These are phyloP conservation scores for Brachyistius frenatus DNA, from an alignment of 2,113 vertebrate species.

Conservation along the genomic window DNA sequence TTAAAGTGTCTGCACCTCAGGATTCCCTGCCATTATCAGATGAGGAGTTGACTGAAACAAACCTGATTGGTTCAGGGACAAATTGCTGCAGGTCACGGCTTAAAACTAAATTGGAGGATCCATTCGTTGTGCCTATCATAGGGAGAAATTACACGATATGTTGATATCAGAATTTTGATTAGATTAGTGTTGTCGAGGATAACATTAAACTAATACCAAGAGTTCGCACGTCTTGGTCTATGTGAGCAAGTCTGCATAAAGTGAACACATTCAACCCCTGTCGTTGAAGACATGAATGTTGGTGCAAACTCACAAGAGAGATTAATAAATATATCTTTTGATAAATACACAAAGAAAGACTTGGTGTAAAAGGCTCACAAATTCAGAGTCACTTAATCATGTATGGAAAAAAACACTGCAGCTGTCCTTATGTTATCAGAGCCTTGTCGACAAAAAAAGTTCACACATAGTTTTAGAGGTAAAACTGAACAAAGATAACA, in stretches of 20 bases:
- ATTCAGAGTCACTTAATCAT: slow-evolving; percentile 24
- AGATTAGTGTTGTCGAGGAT: slow-evolving; percentile 72
- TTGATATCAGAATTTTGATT: slow-evolving; percentile 71
- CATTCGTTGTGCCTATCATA: slow-evolving; percentile 73
- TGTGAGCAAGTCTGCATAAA: slow-evolving; percentile 27
- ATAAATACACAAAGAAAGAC: slow-evolving; percentile 47
- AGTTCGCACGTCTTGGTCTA: slow-evolving; percentile 5
- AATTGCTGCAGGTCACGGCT: slow-evolving; percentile 72
- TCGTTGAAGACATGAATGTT: slow-evolving; percentile 31
- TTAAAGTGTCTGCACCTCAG: slow-evolving; percentile 74
- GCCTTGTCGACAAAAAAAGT: slow-evolving; percentile 31
- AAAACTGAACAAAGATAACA: slow-evolving; percentile 49
- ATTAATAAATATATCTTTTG: slow-evolving; percentile 47
- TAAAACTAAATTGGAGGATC: slow-evolving; percentile 64
- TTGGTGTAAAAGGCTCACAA: slow-evolving; percentile 2
- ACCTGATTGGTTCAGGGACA: slow-evolving; percentile 79
- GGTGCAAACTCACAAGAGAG: slow-evolving; percentile 36
- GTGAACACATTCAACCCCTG: not conserved
- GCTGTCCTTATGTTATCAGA: slow-evolving; percentile 46
- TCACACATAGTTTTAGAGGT: slow-evolving; percentile 37
- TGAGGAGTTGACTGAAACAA: slow-evolving; percentile 75
- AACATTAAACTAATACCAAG: slow-evolving; percentile 34
- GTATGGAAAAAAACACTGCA: slow-evolving; percentile 18
- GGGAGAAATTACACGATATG: slow-evolving; percentile 60
- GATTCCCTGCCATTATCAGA: slow-evolving; percentile 74